A percentile compares a stretch with the other conserved stretches of the same genome.
Evolutionary conservation across 2,113 vertebrate genomes (phyloP).

Genomic region (Lamprologus sp.): DNA sequence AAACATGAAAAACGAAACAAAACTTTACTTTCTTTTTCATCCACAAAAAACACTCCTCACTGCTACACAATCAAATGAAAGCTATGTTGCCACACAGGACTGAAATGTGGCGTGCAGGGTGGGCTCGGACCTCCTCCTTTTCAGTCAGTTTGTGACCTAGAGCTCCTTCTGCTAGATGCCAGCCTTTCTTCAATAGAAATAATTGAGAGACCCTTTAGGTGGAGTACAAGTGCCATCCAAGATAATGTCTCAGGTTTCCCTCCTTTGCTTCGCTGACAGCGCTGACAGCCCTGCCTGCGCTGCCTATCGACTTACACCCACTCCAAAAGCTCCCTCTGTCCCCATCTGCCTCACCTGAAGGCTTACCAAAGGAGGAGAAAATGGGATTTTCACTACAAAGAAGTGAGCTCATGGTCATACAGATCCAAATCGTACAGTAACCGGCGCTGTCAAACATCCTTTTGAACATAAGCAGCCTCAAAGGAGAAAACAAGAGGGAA

Average conservation of each 20-base stretch:
- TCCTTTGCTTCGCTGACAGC: slow-evolving; percentile 3
- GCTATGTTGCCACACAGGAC: background rate
- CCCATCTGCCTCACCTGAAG: slow-evolving; percentile 11
- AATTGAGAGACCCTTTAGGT: slow-evolving; percentile 23
- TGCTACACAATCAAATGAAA: background rate
- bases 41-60: background rate
- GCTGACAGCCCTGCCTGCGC: background rate
- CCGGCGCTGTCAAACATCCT: background rate
- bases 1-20: background rate
- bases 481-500: background rate
- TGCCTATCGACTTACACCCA: slow-evolving; percentile 2
- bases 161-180: background rate
- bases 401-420: background rate
- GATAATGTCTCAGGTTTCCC: slow-evolving; percentile 24
- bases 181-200: slow-evolving; percentile 17
- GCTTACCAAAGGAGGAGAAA: background rate
- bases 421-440: background rate
- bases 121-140: background rate
- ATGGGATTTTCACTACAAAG: background rate
- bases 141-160: background rate
- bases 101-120: background rate
- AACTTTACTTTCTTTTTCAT: background rate
- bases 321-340: background rate
- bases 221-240: slow-evolving; percentile 15
- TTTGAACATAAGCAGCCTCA: background rate